phyloP scores from a whole-genome alignment of 2,797 vertebrate species.

The Amniataba percoides region DNA sequence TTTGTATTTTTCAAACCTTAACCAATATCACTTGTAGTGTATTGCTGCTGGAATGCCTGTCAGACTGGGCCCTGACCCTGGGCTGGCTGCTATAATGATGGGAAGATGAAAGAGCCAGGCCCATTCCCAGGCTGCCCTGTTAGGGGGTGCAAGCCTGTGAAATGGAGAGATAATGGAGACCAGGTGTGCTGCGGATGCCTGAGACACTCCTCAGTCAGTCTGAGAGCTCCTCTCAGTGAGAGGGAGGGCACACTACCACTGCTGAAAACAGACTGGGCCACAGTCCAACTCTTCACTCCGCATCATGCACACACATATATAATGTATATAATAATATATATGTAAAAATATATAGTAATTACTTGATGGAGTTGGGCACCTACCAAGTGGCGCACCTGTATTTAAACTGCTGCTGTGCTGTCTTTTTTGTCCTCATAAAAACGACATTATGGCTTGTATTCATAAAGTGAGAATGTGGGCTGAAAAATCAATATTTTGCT shows the following conservation, averaged over 20 bases:
- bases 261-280: slow-evolving; percentile 40
- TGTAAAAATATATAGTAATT: slow-evolving; percentile 14
- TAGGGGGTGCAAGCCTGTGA: slow-evolving; percentile 87
- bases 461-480: slow-evolving; percentile 11
- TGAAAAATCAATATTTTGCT: slow-evolving; percentile 28
- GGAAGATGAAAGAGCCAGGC: slow-evolving; percentile 89
- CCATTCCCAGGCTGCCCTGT: slow-evolving; percentile 89
- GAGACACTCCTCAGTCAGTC: slow-evolving; percentile 83
- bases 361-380: slow-evolving; percentile 16
- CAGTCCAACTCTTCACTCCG: slow-evolving; percentile 21
- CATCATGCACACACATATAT: slow-evolving; percentile 13
- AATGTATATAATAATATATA: neutral
- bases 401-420: slow-evolving; percentile 3
- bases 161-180: slow-evolving; percentile 91
- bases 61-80: slow-evolving; percentile 88
- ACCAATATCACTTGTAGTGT: slow-evolving; percentile 86
- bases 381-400: slow-evolving; percentile 16
- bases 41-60: slow-evolving; percentile 87
- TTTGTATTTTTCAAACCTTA: slow-evolving; percentile 75
- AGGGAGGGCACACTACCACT: slow-evolving; percentile 74
- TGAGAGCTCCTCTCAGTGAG: slow-evolving; percentile 82
- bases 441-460: slow-evolving; percentile 7
- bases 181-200: slow-evolving; percentile 88
- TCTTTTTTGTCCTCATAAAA: slow-evolving; percentile 15
- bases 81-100: slow-evolving; percentile 87